Evolutionary conservation across 2,113 vertebrate genomes (phyloP).

Genomic region (Notiomystis cincta): DNA sequence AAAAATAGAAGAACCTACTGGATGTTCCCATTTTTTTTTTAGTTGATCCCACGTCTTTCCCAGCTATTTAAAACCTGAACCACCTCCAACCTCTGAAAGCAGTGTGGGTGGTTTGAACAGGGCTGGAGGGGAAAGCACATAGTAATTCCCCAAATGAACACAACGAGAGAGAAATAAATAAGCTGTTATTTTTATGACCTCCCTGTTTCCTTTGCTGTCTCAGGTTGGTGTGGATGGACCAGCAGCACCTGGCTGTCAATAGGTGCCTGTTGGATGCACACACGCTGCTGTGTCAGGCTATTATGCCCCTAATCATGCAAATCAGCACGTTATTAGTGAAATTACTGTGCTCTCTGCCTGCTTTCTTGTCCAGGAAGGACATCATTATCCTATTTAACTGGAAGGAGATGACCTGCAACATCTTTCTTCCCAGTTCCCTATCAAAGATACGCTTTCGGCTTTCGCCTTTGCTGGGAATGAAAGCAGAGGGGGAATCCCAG

Average conservation of each 20-base stretch:
- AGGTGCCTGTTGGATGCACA: neutral
- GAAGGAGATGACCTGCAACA: neutral
- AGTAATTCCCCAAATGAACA: neutral
- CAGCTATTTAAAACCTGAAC: conserved; percentile 12
- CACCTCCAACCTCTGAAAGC: neutral
- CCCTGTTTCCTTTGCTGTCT: neutral
- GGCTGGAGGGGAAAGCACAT: neutral
- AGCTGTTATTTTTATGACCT: neutral
- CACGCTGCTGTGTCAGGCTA: neutral
- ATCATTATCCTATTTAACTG: neutral
- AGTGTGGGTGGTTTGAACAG: neutral
- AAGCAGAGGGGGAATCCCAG: neutral
- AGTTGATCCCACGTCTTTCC: neutral
- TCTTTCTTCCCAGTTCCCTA: neutral
- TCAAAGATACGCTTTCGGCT: neutral
- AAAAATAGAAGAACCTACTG: neutral
- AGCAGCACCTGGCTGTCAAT: neutral
- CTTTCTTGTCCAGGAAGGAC: neutral
- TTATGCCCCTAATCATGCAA: conserved; percentile 15
- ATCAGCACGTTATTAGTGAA: neutral
- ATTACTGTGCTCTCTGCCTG: neutral
- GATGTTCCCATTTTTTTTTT: neutral
- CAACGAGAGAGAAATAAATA: neutral
- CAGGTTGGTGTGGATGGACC: neutral
- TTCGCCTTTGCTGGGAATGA: neutral